Evolutionary conservation across 1,140 invertebrate species (phyloP).

Genomic region (Hyles vespertilio): DNA sequence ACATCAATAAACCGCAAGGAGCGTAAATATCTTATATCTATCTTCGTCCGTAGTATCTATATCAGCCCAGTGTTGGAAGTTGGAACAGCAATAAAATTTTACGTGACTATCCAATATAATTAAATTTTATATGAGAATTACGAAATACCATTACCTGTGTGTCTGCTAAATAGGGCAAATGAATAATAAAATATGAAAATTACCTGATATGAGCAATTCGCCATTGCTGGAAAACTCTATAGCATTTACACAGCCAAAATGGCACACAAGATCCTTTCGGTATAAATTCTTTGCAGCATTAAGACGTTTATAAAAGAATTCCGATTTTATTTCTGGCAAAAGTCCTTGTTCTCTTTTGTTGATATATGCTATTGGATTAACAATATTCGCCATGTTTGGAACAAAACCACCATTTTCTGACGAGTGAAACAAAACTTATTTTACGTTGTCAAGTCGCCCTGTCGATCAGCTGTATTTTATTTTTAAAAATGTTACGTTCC

Average conservation of each 20-base stretch:
- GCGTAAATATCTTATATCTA: too few relatives aligned
- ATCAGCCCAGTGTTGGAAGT: background rate
- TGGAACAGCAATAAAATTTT: background rate
- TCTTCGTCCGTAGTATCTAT: background rate
- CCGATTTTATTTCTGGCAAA: constrained; percentile 48
- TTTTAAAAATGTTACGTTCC: constrained; percentile 57
- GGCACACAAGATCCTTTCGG: constrained; percentile 89
- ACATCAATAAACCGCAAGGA: too few relatives aligned
- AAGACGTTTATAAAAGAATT: constrained; percentile 80
- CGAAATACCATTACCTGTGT: background rate
- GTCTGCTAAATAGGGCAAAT: background rate
- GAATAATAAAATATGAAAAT: constrained; percentile 22
- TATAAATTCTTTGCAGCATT: constrained; percentile 84
- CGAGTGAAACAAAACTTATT: constrained; percentile 43
- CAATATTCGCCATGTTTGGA: constrained; percentile 66
- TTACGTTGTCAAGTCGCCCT: constrained; percentile 20
- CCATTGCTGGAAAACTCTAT: constrained; percentile 95
- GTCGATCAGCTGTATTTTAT: constrained; percentile 71
- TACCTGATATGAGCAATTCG: constrained; percentile 91
- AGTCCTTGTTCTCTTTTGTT: constrained; percentile 58
- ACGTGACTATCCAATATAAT: too few relatives aligned
- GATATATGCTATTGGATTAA: constrained; percentile 58
- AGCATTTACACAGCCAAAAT: constrained; percentile 97
- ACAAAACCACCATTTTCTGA: constrained; percentile 59
- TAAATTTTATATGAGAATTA: too few relatives aligned